Percentiles rank a stretch among this genome's conserved stretches.
Evolutionary conservation across 2,888 invertebrate genomes (phyloP).

Genomic region (Eristalis tenax): DNA sequence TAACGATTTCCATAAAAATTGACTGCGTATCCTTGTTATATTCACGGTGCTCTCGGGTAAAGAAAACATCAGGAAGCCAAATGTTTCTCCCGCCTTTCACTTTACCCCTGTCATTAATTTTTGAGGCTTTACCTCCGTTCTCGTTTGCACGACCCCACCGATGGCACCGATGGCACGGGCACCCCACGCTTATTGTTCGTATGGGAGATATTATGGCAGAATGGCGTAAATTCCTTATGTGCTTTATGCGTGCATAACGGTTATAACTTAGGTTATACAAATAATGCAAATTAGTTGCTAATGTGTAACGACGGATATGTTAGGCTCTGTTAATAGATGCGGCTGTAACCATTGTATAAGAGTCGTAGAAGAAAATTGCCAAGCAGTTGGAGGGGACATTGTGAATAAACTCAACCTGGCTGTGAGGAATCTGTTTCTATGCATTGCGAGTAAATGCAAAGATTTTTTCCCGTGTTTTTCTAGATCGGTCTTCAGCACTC

Average conservation of each 20-base stretch:
- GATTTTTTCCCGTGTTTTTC: no score
- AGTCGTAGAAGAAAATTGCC: neutral
- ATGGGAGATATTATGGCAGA: neutral
- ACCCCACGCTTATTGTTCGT: neutral
- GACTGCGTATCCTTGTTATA: conserved; percentile 39
- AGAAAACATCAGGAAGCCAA: conserved; percentile 17
- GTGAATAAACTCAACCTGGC: no score
- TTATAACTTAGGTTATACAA: conserved; percentile 35
- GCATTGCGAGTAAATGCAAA: no score
- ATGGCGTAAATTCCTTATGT: conserved; percentile 6
- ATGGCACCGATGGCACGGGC: neutral
- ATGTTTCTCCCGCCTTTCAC: conserved; percentile 9
- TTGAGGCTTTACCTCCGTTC: neutral
- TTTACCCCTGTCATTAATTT: conserved; percentile 16
- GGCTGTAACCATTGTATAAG: neutral
- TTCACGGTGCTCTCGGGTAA: neutral
- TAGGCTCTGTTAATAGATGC: conserved; percentile 4
- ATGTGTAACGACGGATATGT: conserved; percentile 46
- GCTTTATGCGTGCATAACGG: conserved; percentile 33
- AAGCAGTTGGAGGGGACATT: neutral
- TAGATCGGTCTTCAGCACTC: no score
- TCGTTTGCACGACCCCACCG: neutral
- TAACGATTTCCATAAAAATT: conserved; percentile 57
- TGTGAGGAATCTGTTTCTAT: no score
- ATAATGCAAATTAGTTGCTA: conserved; percentile 55